phyloP scores from a whole-genome alignment of 2,797 vertebrate species.

The Myotis vivesi region DNA sequence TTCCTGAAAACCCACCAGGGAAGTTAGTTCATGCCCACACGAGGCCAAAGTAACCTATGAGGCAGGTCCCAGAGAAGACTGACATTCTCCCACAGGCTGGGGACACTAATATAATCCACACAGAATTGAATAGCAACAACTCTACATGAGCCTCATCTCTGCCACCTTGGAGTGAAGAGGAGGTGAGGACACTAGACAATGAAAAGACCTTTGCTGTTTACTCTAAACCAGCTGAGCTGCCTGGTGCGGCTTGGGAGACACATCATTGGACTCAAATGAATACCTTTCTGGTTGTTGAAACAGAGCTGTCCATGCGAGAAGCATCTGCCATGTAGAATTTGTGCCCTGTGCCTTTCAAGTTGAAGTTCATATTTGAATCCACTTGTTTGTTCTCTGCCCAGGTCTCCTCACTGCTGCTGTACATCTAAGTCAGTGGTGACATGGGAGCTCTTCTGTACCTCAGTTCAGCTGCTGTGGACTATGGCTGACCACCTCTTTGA shows the following conservation, averaged over 20 bases:
- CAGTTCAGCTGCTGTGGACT: neutral
- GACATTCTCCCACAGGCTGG: neutral
- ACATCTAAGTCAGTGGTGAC: rapidly evolving
- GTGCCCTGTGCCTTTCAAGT: neutral
- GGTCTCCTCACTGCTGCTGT: neutral
- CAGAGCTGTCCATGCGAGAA: neutral
- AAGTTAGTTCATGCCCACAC: rapidly evolving
- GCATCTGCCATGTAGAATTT: neutral
- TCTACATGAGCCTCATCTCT: neutral
- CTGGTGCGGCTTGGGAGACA: neutral
- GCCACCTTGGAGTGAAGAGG: neutral
- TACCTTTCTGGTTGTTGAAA: neutral
- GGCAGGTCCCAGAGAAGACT: neutral
- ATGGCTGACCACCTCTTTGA: neutral
- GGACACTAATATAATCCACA: neutral
- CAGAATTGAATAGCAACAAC: neutral
- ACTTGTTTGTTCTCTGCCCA: neutral
- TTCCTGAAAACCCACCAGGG: neutral
- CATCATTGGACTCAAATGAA: neutral
- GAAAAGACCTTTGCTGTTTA: neutral
- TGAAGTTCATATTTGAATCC: neutral
- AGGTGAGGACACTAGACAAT: neutral
- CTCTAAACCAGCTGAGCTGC: neutral
- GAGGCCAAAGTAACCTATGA: neutral
- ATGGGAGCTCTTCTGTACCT: too few species aligned